These are phyloP conservation scores for Decapterus maruadsi DNA, from an alignment of 2,797 vertebrate species.

Conservation along the genomic window DNA sequence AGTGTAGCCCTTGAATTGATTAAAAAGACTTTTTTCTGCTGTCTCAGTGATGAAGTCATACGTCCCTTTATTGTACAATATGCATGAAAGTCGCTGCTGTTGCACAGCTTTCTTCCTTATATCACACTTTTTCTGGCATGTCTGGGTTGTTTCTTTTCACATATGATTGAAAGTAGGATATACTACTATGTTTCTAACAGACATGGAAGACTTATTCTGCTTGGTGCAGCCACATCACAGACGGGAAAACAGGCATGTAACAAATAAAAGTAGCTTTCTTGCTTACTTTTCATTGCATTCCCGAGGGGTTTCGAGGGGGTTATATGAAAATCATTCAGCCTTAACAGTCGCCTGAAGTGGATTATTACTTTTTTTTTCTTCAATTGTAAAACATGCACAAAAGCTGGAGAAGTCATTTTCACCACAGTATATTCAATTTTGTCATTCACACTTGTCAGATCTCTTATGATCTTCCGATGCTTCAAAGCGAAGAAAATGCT, in stretches of 20 bases:
- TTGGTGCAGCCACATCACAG: background rate
- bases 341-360: background rate
- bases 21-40: background rate
- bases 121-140: background rate
- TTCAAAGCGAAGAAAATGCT: background rate
- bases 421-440: conserved; percentile 5
- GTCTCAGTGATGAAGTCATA: background rate
- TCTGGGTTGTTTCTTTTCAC: background rate
- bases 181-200: background rate
- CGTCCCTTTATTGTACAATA: background rate
- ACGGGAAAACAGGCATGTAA: background rate
- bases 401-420: conserved; percentile 18
- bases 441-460: conserved; percentile 32
- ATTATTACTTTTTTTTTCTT: conserved; percentile 13
- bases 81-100: too few species aligned
- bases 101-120: too few species aligned
- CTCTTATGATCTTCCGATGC: conserved; percentile 23
- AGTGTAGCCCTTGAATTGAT: background rate
- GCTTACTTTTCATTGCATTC: background rate
- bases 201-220: background rate
- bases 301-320: background rate
- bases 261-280: background rate
- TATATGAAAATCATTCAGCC: conserved; percentile 22
- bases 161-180: background rate
- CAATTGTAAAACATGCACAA: conserved; percentile 19